Conservation (phyloP, 2,113 vertebrate species). For the Rana temporaria region DNA sequence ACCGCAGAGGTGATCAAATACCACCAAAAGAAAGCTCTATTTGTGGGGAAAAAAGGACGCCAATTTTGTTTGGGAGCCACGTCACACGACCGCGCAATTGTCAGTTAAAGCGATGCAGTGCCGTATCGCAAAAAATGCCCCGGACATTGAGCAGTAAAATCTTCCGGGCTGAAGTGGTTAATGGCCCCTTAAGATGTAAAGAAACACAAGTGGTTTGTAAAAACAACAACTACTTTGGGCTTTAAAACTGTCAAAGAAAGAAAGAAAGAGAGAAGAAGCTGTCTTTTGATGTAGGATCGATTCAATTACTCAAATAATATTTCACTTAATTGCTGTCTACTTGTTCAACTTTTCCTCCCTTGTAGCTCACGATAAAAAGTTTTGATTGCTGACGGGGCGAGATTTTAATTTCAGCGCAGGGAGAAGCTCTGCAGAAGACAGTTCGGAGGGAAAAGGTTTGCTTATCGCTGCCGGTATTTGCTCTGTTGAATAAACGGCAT, state of each 20-base stretch:
- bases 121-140: too few relatives aligned
- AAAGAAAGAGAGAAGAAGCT: neutral
- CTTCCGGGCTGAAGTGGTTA: too few relatives aligned
- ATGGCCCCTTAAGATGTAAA: neutral
- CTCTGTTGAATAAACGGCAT: constrained; percentile 60
- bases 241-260: neutral
- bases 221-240: neutral
- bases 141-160: too few relatives aligned
- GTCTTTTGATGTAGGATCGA: constrained; percentile 18
- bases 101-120: too few relatives aligned
- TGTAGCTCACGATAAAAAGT: constrained; percentile 28
- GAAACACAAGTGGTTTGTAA: neutral
- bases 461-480: constrained; percentile 37
- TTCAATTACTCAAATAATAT: constrained; percentile 34
- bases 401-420: constrained; percentile 57
- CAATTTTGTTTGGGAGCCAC: too few relatives aligned
- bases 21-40: too few relatives aligned
- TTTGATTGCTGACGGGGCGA: constrained; percentile 37
- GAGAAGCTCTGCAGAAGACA: constrained; percentile 42
- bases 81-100: too few relatives aligned
- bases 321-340: constrained; percentile 35
- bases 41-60: too few relatives aligned
- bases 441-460: constrained; percentile 54
- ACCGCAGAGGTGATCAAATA: too few relatives aligned
- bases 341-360: constrained; percentile 1